Evolutionary conservation across 2,888 invertebrate genomes (phyloP), one percentile per base, ranked within the genome.

Genomic region (Xestoiulus laeticollis): DNA sequence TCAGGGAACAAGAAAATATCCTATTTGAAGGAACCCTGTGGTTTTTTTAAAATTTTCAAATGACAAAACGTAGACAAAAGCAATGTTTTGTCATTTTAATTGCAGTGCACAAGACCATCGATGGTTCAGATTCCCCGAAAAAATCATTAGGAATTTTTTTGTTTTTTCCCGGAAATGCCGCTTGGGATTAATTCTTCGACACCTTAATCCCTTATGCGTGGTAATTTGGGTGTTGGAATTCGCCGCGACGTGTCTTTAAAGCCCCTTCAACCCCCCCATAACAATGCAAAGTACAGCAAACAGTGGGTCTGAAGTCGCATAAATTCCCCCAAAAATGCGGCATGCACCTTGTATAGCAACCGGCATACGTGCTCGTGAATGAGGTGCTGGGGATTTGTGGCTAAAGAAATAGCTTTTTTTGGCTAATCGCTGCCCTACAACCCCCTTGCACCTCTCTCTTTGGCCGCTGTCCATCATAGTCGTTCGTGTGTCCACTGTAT

Each of bases 381-480:
- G 68, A 68, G 68, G 68, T 68, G 68, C 68, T 12, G 22, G 68
- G 68, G 68, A 68, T 68, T 68, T 68, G 68, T 1, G 68, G 68
- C 22, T 26, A 26, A 68, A n/a, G 68, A 68, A 68, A 68, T 68
- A 26, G 26, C 68, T 68, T 68, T 68, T 68, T 68, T 68, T 26
- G 26, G 68, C 26, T 68, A 68, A 68, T 68, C 22, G 26, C 68
- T 68, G 68, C 68, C 68, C 68, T 6, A 22, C 26, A n/a, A 8
- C 68, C 26, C 68, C 68, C 8, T 6, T 68, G 26, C 68, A 26
- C 68, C 68, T 26, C 22, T 14, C 48, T 68, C 26, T 68, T 68
- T 26, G 68, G 22, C 68, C 68, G 68, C 68, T 68, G 68, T 68
- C 68, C 68, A 68, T 68, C 68, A 68, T 26, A 10, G 68, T 68